These are phyloP conservation scores for Himalopsyche anomala DNA, from an alignment of 2,888 invertebrate species.

Conservation along the genomic window DNA sequence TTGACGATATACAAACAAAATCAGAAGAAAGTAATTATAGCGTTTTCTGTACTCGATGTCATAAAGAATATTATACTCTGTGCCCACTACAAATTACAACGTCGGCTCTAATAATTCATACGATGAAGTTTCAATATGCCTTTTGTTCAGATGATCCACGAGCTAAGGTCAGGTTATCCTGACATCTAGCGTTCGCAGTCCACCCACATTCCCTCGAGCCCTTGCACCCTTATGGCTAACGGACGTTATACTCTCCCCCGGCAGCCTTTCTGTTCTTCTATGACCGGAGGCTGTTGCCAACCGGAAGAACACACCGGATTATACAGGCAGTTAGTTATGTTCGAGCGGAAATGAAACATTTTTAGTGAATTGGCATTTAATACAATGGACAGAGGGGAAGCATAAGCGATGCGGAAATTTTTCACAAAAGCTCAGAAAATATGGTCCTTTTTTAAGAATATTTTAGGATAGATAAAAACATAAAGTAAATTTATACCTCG, in stretches of 20 bases:
- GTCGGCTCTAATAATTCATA: conserved; percentile 16
- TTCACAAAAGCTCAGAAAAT: conserved; percentile 27
- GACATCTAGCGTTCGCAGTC: conserved; percentile 13
- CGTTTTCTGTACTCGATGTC: not conserved
- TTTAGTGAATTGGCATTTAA: conserved; percentile 46
- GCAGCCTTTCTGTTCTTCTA: conserved; percentile 29
- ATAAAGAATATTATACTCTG: not conserved
- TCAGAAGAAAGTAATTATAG: too few relatives aligned
- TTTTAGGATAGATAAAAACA: too few relatives aligned
- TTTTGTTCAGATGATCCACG: conserved; percentile 37
- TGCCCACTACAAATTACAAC: conserved; percentile 28
- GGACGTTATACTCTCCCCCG: conserved; percentile 38
- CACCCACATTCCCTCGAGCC: conserved; percentile 36
- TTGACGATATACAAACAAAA: too few relatives aligned
- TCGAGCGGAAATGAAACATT: conserved; percentile 49
- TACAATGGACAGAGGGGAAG: conserved; percentile 33
- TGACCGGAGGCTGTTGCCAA: conserved; percentile 39
- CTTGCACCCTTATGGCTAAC: conserved; percentile 31
- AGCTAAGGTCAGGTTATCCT: conserved; percentile 37
- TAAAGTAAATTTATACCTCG: too few relatives aligned
- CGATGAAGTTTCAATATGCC: conserved; percentile 21
- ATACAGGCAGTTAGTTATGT: conserved; percentile 48
- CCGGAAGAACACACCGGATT: conserved; percentile 47
- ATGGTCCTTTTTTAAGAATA: not conserved
- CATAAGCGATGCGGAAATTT: not conserved